Evolutionary conservation across 2,888 invertebrate genomes (phyloP).

Genomic region (Nasonia oneida): DNA sequence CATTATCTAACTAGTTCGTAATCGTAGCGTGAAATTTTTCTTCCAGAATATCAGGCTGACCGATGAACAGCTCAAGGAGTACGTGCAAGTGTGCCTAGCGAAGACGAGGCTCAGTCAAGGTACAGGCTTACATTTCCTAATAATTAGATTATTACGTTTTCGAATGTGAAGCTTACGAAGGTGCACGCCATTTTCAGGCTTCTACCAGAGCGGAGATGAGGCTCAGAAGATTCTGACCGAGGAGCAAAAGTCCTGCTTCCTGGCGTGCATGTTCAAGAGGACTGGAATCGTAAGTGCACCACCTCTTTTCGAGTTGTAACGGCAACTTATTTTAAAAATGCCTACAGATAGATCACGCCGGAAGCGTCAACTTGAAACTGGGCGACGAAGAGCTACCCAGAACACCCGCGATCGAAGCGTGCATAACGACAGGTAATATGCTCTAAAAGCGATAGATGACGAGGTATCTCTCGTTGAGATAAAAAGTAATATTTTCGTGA

Average conservation of each 20-base stretch:
- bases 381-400: not conserved
- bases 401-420: not conserved
- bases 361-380: not conserved
- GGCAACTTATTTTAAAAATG: not conserved
- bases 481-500: too few relatives aligned
- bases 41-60: not conserved
- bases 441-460: not conserved
- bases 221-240: constrained; percentile 20
- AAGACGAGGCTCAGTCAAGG: constrained; percentile 40
- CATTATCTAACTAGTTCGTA: not conserved
- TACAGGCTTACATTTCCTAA: not conserved
- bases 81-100: constrained; percentile 22
- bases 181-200: constrained; percentile 6
- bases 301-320: not conserved
- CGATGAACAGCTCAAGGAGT: not conserved
- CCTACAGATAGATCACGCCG: not conserved
- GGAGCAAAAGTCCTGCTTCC: constrained; percentile 48
- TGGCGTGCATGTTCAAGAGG: constrained; percentile 50
- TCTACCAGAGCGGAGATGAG: constrained; percentile 31
- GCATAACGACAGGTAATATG: not conserved
- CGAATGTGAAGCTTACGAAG: too few relatives aligned
- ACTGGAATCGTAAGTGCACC: constrained; percentile 39
- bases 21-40: not conserved
- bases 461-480: too few relatives aligned
- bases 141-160: too few relatives aligned